These are phyloP conservation scores for Nymphicus hollandicus DNA, from an alignment of 2,113 vertebrate species.

Conservation along the genomic window DNA sequence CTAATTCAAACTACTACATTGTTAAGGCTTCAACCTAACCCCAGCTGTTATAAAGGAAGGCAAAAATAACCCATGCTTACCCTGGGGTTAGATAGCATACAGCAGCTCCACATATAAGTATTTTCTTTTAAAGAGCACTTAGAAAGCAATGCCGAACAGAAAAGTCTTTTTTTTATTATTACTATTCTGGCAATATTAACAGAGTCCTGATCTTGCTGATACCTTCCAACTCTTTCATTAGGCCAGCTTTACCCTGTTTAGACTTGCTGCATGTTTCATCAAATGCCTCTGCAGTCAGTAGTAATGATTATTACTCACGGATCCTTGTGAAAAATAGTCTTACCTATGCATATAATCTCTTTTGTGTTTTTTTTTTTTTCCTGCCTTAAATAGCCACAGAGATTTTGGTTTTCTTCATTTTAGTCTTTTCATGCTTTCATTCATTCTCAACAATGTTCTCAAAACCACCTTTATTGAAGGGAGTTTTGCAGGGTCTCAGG, in stretches of 20 bases:
- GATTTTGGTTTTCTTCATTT: neutral
- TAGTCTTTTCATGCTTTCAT: neutral
- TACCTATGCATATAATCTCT: neutral
- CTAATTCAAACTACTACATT: neutral
- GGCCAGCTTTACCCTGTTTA: neutral
- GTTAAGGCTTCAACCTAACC: neutral
- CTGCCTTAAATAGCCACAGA: neutral
- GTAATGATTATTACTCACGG: neutral
- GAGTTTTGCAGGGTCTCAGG: neutral
- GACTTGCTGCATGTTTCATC: neutral
- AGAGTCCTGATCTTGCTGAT: neutral
- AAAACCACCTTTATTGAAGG: neutral
- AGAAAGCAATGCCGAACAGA: neutral
- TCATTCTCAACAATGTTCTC: neutral
- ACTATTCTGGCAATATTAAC: neutral
- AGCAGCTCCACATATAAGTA: neutral
- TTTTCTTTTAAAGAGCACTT: neutral
- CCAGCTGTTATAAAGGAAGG: neutral
- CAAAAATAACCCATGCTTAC: neutral
- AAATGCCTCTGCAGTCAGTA: neutral
- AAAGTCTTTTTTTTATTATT: neutral
- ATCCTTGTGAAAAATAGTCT: neutral
- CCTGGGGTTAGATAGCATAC: neutral
- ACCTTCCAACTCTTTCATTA: neutral
- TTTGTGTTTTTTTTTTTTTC: neutral